These are phyloP conservation scores for Asbolus verrucosus DNA, from an alignment of 1,140 invertebrate species.

Conservation along the genomic window DNA sequence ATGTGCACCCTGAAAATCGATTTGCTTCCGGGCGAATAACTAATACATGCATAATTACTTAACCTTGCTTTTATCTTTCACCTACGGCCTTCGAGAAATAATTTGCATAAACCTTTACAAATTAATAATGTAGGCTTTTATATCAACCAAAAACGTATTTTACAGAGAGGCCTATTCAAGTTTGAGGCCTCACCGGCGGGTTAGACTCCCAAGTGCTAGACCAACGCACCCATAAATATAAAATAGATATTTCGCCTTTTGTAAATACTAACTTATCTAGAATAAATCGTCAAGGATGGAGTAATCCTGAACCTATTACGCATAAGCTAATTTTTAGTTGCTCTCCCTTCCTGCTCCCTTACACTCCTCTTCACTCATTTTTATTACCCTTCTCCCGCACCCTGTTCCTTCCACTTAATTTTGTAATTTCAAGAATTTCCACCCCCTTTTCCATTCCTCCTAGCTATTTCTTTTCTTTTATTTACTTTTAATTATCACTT, in stretches of 20 bases:
- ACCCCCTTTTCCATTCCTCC: no score
- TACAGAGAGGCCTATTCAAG: constrained; percentile 7
- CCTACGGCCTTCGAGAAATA: constrained; percentile 6
- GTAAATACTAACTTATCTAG: not conserved
- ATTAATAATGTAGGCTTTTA: constrained; percentile 9
- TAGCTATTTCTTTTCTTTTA: no score
- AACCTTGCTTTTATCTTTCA: constrained; percentile 25
- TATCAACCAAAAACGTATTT: constrained; percentile 2
- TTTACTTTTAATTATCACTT: no score
- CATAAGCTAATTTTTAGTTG: no score
- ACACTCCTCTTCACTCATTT: no score
- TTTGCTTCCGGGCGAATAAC: constrained; percentile 13
- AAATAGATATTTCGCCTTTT: not conserved
- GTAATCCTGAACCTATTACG: no score
- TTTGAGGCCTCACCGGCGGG: not conserved
- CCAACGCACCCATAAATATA: not conserved
- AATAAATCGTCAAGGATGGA: not conserved
- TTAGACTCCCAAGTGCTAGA: not conserved
- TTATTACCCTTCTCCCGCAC: no score
- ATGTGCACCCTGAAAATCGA: constrained; percentile 23
- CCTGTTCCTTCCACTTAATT: no score
- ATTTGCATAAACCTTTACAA: constrained; percentile 30
- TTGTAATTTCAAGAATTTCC: no score
- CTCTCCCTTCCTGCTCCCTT: no score
- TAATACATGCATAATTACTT: constrained; percentile 35